phyloP scores from a whole-genome alignment of 64 coral and sea anemone genomes.

The Anthopleura sola region DNA sequence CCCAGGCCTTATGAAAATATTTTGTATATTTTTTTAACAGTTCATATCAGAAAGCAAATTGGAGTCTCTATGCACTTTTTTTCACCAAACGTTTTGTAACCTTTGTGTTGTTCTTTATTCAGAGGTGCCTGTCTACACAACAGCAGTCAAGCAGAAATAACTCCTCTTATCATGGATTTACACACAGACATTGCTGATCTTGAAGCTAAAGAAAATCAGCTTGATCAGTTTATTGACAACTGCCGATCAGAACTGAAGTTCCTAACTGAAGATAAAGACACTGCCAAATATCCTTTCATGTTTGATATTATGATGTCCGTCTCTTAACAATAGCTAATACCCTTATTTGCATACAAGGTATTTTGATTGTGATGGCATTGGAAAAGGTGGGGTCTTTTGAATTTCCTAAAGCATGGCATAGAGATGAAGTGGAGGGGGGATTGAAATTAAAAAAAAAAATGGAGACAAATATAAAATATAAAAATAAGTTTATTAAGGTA shows the following conservation, averaged over 20 bases:
- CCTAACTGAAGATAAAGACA: conserved; percentile 78
- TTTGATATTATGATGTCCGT: not conserved
- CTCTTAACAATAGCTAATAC: not conserved
- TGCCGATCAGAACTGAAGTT: conserved; percentile 78
- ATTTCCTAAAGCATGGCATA: not conserved
- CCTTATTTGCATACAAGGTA: not conserved
- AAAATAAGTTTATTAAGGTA: too few species aligned
- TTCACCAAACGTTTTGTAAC: not conserved
- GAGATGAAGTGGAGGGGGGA: not conserved
- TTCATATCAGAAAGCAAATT: too few species aligned
- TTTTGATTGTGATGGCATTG: not conserved
- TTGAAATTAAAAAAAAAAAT: not conserved
- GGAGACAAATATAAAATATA: not conserved
- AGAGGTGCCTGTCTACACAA: conserved; percentile 46
- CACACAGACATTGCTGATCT: conserved; percentile 98
- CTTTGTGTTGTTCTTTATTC: not conserved
- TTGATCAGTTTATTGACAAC: conserved; percentile 75
- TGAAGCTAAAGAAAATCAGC: conserved; percentile 81
- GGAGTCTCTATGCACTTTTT: not conserved
- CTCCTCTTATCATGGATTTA: conserved; percentile 77
- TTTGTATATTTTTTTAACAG: too few species aligned
- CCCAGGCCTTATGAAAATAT: too few species aligned
- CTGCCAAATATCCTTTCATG: conserved; percentile 94
- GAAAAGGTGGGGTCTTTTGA: not conserved
- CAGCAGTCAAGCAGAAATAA: conserved; percentile 47